Conservation (phyloP, 2,797 vertebrate species). For the Sebastes vulpes region DNA sequence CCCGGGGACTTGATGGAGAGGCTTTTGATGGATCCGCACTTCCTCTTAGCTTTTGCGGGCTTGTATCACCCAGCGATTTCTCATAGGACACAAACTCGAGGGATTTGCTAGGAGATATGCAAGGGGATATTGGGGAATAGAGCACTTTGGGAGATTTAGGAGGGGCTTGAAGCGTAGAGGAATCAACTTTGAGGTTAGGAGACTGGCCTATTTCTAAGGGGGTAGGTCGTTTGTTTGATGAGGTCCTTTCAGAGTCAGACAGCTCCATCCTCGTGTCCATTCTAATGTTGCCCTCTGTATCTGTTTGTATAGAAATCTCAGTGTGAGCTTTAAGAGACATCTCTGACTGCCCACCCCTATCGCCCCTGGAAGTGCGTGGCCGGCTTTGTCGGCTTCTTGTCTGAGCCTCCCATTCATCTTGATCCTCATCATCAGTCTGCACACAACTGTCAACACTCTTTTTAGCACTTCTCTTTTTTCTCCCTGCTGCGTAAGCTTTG, state of each 20-base stretch:
- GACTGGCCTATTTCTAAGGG: constrained; percentile 96
- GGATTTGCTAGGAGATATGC: constrained; percentile 95
- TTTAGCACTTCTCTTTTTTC: constrained; percentile 91
- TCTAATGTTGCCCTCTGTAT: constrained; percentile 93
- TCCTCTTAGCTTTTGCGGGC: constrained; percentile 91
- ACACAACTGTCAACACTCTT: constrained; percentile 98
- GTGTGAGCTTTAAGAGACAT: constrained; percentile 94
- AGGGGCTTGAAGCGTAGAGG: constrained; percentile 89
- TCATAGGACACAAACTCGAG: constrained; percentile 95
- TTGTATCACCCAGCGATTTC: constrained; percentile 91
- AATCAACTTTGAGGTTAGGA: constrained; percentile 92
- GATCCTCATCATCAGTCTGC: constrained; percentile 99
- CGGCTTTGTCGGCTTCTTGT: constrained; percentile 82
- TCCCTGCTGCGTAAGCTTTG: constrained; percentile 88
- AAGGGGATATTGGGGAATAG: constrained; percentile 96
- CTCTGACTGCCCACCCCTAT: constrained; percentile 88
- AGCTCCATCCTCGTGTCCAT: constrained; percentile 95
- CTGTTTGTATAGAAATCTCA: constrained; percentile 98
- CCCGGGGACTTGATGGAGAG: constrained; percentile 92
- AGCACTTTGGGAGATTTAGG: constrained; percentile 98
- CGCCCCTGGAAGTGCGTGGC: constrained; percentile 82
- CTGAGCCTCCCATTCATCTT: constrained; percentile 96
- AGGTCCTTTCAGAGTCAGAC: constrained; percentile 91
- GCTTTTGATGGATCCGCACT: constrained; percentile 87
- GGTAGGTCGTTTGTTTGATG: constrained; percentile 92